These are phyloP conservation scores for Meganola albula DNA, from an alignment of 2,888 invertebrate genomes.

Conservation along the genomic window DNA sequence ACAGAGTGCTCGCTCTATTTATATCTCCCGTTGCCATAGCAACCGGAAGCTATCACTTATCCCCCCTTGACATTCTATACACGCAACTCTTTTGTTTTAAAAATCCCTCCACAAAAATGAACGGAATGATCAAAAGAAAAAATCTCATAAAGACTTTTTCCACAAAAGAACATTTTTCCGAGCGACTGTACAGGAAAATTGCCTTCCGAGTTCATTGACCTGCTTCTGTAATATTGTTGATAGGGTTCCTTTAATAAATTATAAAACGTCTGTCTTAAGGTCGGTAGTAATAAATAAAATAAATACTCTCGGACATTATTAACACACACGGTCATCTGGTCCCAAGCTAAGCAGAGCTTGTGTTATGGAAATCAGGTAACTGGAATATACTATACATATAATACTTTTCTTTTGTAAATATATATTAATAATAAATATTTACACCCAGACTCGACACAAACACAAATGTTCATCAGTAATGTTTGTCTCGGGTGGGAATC, in stretches of 20 bases:
- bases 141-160: slow-evolving; percentile 27
- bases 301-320: too few species aligned
- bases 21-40: background rate
- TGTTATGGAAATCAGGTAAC: too few species aligned
- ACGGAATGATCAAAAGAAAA: slow-evolving; percentile 17
- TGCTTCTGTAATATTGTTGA: slow-evolving; percentile 26
- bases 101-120: slow-evolving; percentile 15
- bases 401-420: too few species aligned
- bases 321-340: too few species aligned
- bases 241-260: slow-evolving; percentile 24
- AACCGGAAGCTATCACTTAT: slow-evolving; percentile 12
- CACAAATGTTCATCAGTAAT: too few species aligned
- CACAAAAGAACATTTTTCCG: slow-evolving; percentile 37
- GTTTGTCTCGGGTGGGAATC: too few species aligned
- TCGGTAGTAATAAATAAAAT: too few species aligned
- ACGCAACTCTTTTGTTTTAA: slow-evolving; percentile 19
- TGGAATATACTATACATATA: too few species aligned
- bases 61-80: slow-evolving; percentile 7
- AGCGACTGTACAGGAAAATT: slow-evolving; percentile 39
- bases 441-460: too few species aligned
- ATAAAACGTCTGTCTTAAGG: slow-evolving; percentile 17
- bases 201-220: slow-evolving; percentile 36
- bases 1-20: too few species aligned
- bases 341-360: too few species aligned
- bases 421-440: too few species aligned